Evolutionary conservation across 2,797 vertebrate genomes (phyloP).

Genomic region (Odontamblyopus rebecca): DNA sequence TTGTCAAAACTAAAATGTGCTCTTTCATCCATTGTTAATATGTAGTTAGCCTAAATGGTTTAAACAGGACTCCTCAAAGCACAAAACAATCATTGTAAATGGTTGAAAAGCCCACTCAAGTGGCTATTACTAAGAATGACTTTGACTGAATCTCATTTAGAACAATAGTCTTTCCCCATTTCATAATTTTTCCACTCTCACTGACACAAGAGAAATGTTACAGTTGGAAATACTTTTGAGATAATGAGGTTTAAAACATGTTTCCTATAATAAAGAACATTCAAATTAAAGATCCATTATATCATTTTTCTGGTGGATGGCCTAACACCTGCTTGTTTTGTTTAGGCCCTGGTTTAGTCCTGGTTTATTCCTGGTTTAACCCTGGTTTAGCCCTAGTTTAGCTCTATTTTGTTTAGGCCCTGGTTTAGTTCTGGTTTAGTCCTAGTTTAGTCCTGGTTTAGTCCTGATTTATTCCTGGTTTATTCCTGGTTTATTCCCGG

Average conservation of each 20-base stretch:
- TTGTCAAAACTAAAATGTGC: not conserved
- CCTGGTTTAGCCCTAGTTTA: no score
- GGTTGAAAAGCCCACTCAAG: not conserved
- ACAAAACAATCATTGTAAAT: not conserved
- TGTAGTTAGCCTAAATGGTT: not conserved
- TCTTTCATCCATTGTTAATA: constrained; percentile 3
- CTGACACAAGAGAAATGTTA: not conserved
- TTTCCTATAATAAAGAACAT: no score
- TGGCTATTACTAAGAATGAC: not conserved
- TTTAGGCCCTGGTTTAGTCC: no score
- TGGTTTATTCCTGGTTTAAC: no score
- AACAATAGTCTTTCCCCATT: constrained; percentile 1
- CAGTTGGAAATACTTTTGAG: not conserved
- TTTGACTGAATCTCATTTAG: not conserved
- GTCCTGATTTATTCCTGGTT: no score
- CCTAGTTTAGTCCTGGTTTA: no score
- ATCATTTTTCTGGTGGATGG: not conserved
- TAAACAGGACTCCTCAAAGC: constrained; percentile 11
- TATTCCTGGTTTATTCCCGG: no score
- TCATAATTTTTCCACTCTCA: constrained; percentile 8
- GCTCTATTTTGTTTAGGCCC: no score
- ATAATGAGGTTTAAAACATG: not conserved
- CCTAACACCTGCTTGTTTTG: no score
- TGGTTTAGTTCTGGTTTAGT: no score
- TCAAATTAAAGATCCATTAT: not conserved